These are phyloP conservation scores for Falco biarmicus DNA, from an alignment of 2,797 vertebrate species.

Conservation along the genomic window DNA sequence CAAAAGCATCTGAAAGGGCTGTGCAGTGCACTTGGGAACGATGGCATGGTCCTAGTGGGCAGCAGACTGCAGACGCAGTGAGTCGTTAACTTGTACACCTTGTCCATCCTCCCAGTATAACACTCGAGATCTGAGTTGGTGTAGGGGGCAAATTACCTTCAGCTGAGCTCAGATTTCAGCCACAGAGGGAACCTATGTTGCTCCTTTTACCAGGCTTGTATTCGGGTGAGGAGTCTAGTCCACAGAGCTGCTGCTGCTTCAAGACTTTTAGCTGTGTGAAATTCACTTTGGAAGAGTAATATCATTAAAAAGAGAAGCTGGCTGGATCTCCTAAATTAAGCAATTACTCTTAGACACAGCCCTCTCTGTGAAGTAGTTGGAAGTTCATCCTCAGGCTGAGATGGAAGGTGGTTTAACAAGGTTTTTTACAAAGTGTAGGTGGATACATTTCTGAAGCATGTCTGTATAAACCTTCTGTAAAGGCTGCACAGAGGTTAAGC, in stretches of 20 bases:
- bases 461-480: constrained; percentile 59
- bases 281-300: constrained; percentile 28
- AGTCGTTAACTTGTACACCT: not conserved
- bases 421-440: constrained; percentile 49
- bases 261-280: not conserved
- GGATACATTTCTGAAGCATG: constrained; percentile 52
- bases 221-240: not conserved
- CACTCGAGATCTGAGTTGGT: not conserved
- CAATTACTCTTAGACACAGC: constrained; percentile 47
- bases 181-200: not conserved
- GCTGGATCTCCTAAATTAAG: constrained; percentile 56
- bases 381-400: constrained; percentile 30
- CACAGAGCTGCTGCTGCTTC: not conserved
- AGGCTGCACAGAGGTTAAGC: constrained; percentile 63
- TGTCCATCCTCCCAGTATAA: not conserved
- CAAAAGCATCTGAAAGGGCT: not conserved
- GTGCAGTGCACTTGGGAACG: not conserved
- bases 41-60: not conserved
- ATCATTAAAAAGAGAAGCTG: constrained; percentile 19
- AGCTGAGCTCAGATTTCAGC: not conserved
- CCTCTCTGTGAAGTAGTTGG: not conserved
- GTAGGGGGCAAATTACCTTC: not conserved
- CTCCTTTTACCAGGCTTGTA: not conserved
- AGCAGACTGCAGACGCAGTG: not conserved
- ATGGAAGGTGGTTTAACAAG: constrained; percentile 45